Evolutionary conservation across 2,888 invertebrate species (phyloP).

Genomic region (Alentia gelatinosa): DNA sequence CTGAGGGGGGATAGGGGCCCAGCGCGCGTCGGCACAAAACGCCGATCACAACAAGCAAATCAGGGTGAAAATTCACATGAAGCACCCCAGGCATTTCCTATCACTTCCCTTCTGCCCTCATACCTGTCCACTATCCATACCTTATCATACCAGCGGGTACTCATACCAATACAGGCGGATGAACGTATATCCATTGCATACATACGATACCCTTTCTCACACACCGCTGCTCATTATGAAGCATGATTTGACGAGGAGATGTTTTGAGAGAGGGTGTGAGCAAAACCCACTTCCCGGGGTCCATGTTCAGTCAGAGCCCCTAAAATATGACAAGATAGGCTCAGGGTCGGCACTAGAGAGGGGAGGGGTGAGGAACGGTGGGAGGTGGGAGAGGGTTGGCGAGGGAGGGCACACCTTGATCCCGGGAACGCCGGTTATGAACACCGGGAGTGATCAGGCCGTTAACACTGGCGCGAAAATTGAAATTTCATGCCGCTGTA

Average conservation of each 20-base stretch:
- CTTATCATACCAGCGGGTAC: too few species aligned
- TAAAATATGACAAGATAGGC: neutral
- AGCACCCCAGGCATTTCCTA: too few species aligned
- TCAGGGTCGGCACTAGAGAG: neutral
- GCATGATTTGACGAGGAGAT: too few species aligned
- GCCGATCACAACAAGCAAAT: conserved; percentile 41
- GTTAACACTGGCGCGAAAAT: conserved; percentile 20
- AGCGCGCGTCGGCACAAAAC: neutral
- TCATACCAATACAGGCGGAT: too few species aligned
- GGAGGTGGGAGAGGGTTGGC: neutral
- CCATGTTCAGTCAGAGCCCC: too few species aligned
- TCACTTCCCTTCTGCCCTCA: too few species aligned
- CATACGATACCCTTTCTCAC: too few species aligned
- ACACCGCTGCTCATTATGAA: too few species aligned
- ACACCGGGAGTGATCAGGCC: conserved; percentile 36
- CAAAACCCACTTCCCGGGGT: too few species aligned
- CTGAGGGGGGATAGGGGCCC: neutral
- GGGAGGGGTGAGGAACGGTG: neutral
- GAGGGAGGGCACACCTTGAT: neutral
- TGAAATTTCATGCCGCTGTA: conserved; percentile 44
- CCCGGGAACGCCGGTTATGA: neutral
- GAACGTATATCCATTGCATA: too few species aligned
- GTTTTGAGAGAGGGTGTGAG: too few species aligned
- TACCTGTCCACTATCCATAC: too few species aligned
- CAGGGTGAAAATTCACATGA: conserved; percentile 21